A percentile compares a stretch with the other conserved stretches of the same genome.
Conservation (phyloP, 2,797 vertebrate species). For the Scarus forsteni region DNA sequence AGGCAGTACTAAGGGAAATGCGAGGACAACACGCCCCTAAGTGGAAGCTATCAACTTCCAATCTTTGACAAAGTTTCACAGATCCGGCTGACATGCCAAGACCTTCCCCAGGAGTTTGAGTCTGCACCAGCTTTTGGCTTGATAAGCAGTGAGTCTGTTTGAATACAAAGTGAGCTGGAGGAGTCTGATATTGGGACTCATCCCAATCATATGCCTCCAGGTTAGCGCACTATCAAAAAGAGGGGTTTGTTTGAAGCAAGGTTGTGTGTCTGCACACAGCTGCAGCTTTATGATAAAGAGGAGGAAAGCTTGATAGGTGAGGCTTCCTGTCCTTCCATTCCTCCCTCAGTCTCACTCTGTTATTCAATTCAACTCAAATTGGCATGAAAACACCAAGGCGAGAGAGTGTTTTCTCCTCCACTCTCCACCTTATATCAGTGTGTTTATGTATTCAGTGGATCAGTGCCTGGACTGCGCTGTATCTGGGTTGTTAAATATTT, state of each 20-base stretch:
- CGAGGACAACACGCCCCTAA: slow-evolving; percentile 48
- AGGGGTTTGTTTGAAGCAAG: slow-evolving; percentile 68
- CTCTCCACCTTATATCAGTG: slow-evolving; percentile 2
- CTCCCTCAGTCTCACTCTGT: slow-evolving; percentile 16
- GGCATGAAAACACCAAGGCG: slow-evolving; percentile 24
- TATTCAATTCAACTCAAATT: slow-evolving; percentile 41
- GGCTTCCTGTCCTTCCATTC: slow-evolving; percentile 36
- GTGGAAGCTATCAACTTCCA: slow-evolving; percentile 48
- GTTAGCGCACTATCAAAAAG: slow-evolving; percentile 70
- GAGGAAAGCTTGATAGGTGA: slow-evolving; percentile 60
- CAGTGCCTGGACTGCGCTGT: slow-evolving; percentile 10
- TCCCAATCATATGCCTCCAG: slow-evolving; percentile 71
- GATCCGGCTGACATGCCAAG: slow-evolving; percentile 51
- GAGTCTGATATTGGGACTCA: slow-evolving; percentile 65
- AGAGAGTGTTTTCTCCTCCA: not conserved
- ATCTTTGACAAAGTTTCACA: slow-evolving; percentile 60
- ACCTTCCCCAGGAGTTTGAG: slow-evolving; percentile 47
- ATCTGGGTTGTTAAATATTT: slow-evolving; percentile 9
- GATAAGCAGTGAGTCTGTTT: slow-evolving; percentile 66
- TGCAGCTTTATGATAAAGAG: slow-evolving; percentile 72
- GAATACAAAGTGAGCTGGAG: slow-evolving; percentile 66
- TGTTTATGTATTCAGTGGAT: not conserved
- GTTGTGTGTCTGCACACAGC: slow-evolving; percentile 69
- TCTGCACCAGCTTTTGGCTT: slow-evolving; percentile 54
- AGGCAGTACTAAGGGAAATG: slow-evolving; percentile 24